Evolutionary conservation across 2,113 vertebrate genomes (phyloP).

Genomic region (Loxodonta africana): DNA sequence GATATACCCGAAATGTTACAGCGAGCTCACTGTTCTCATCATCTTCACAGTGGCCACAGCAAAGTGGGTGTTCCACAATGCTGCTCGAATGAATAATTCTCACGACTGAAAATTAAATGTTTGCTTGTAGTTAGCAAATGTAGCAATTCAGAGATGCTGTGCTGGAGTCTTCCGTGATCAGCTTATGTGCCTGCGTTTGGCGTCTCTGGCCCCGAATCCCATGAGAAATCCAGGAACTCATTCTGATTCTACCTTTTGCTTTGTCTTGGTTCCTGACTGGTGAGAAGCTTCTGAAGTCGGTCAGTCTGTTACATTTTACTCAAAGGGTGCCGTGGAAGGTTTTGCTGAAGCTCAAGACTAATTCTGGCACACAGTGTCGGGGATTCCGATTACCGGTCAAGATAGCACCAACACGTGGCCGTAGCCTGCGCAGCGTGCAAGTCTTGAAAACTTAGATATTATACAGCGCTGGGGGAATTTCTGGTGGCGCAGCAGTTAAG

Average conservation of each 20-base stretch:
- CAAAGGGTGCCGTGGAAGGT: background rate
- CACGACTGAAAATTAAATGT: background rate
- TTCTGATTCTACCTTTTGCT: background rate
- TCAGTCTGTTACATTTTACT: background rate
- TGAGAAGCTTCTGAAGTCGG: background rate
- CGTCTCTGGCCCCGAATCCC: background rate
- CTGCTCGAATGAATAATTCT: background rate
- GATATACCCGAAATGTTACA: background rate
- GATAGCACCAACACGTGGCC: background rate
- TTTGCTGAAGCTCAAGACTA: background rate
- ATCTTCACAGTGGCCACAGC: background rate
- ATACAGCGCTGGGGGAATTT: background rate
- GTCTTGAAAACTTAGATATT: background rate
- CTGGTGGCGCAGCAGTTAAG: no score
- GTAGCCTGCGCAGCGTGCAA: fast-evolving
- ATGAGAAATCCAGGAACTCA: background rate
- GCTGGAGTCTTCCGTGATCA: fast-evolving
- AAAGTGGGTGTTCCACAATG: background rate
- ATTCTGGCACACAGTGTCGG: fast-evolving
- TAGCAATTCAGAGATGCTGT: background rate
- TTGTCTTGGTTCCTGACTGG: background rate
- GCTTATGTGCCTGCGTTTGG: fast-evolving
- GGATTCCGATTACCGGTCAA: background rate
- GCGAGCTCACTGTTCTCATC: background rate
- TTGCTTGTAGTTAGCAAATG: background rate